These are phyloP conservation scores for Nyleta sp. DNA, from an alignment of 2,888 invertebrate genomes.

Conservation along the genomic window DNA sequence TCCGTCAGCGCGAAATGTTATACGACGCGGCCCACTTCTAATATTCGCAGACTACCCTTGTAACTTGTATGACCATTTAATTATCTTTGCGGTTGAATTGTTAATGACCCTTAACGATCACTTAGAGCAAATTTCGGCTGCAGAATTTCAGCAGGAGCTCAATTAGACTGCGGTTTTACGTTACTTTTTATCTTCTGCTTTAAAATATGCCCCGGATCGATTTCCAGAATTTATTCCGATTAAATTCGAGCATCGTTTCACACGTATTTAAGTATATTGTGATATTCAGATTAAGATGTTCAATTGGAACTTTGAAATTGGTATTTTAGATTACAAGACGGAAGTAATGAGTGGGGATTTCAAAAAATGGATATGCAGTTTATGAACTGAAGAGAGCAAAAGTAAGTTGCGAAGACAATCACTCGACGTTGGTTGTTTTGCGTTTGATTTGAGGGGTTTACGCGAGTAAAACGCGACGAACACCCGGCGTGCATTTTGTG, in stretches of 20 bases:
- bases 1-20: slow-evolving; percentile 29
- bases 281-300: too few species aligned
- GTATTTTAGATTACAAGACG: too few species aligned
- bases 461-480: background rate
- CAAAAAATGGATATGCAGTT: too few species aligned
- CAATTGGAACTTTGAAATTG: too few species aligned
- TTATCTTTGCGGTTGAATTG: slow-evolving; percentile 27
- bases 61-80: slow-evolving; percentile 37
- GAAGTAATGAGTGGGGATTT: too few species aligned
- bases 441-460: too few species aligned
- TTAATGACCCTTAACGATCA: slow-evolving; percentile 23
- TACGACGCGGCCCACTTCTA: slow-evolving; percentile 22
- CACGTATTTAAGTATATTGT: too few species aligned
- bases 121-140: slow-evolving; percentile 3
- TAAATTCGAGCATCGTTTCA: too few species aligned
- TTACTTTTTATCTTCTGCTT: background rate
- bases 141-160: background rate
- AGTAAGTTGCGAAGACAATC: too few species aligned
- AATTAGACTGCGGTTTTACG: background rate
- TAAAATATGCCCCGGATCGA: background rate
- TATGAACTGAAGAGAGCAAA: too few species aligned
- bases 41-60: slow-evolving; percentile 18
- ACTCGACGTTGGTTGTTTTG: too few species aligned
- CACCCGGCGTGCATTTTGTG: background rate
- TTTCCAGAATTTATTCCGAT: too few species aligned